Conservation (phyloP, 1,140 invertebrate genomes). For the Brachionus calyciflorus region DNA sequence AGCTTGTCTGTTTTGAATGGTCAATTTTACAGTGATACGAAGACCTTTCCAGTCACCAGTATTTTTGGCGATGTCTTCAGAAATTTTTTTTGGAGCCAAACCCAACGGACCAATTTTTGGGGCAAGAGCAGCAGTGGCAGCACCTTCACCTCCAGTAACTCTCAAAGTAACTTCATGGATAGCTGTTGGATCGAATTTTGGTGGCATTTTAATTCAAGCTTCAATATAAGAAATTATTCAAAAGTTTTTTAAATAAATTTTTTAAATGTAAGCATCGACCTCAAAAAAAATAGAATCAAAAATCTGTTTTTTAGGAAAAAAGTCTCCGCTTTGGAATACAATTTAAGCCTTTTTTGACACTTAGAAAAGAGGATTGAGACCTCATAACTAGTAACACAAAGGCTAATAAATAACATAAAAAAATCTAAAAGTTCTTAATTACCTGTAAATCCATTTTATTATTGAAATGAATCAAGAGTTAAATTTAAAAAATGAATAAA, state of each 20-base stretch:
- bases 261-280: neutral
- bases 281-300: neutral
- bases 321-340: neutral
- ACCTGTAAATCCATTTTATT: neutral
- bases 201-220: conserved; percentile 22
- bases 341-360: conserved; percentile 45
- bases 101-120: conserved; percentile 99
- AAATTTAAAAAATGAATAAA: neutral
- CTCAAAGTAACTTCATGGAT: conserved; percentile 77
- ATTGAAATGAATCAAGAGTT: neutral
- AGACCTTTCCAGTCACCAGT: conserved; percentile 97
- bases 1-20: conserved; percentile 98
- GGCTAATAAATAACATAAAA: conserved; percentile 11
- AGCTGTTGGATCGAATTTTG: conserved; percentile 47
- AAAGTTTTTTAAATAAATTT: neutral
- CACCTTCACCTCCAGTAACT: conserved; percentile 98
- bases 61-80: conserved; percentile 95
- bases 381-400: conserved; percentile 40
- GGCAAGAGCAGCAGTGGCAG: conserved; percentile 94
- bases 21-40: conserved; percentile 95
- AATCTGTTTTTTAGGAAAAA: neutral
- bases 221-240: neutral
- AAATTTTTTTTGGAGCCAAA: conserved; percentile 98
- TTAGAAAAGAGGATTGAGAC: conserved; percentile 2
- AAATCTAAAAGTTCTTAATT: neutral